Evolutionary conservation across 92 coral and sea anemone genomes (phyloP), one percentile per base, ranked within the genome.

Genomic region (Parazoanthus swiftii): DNA sequence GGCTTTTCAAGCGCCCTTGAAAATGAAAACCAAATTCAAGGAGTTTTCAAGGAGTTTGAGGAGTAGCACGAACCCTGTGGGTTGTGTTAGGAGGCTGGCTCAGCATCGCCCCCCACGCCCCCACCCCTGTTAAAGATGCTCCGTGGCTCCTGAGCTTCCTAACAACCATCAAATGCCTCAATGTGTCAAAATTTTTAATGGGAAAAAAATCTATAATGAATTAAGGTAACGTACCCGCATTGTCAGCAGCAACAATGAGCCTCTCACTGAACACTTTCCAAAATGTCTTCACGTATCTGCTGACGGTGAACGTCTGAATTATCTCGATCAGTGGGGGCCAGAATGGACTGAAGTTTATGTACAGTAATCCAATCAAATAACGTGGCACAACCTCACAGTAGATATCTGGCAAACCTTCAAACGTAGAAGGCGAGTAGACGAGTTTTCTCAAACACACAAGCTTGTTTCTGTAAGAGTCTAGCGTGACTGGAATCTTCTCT

Each of bases 281-380:
- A 72, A 95, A 96, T 33, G 86, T 82, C 91, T 85, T 95, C 42
- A 87, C 93, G 77, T 92, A 90, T 37, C 90, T 85, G 21, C 91
- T 88, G n/a, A 68, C 88, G 25, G 95, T 85, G 86, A 91, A 91
- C 77, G 90, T 95, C 88, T 91, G 75, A 73, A 96, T 79, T 16
- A 95, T 90, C 56, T 95, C 95, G 33, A 93, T 95, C 71, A 96
- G 88, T 20, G 97, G 92, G 26, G 90, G 90, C 99, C 99, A 96
- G 76, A 92, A 89, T 67, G 98, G 98, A 77, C 95, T 96, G 77
- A 96, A 95, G 88, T 95, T 96, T 35, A 91, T 82, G 76, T 85
- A 95, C 56, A 96, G 86, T 92, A 92, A 91, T 38, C 98, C 99
- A 81, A 88, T 92, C 85, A 96, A 75, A 77, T 92, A 90, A 3